phyloP scores from a whole-genome alignment of 2,888 invertebrate genomes.

The Folsomia candida region DNA sequence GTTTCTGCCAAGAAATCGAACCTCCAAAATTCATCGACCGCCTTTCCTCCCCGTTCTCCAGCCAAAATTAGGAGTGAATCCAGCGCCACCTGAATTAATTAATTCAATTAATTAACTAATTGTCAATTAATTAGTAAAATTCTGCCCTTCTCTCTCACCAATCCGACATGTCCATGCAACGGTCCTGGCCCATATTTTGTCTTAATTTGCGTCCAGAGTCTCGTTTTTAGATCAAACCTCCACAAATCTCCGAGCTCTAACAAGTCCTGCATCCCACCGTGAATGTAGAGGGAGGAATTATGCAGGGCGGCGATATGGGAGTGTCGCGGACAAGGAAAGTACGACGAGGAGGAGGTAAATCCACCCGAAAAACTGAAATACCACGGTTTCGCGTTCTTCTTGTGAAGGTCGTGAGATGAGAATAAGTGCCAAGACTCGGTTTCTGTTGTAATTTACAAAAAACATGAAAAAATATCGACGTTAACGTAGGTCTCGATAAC shows the following conservation, averaged over 20 bases:
- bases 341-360: conserved; percentile 49
- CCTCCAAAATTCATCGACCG: conserved; percentile 76
- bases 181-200: conserved; percentile 67
- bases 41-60: conserved; percentile 67
- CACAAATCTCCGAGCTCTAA: conserved; percentile 74
- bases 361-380: conserved; percentile 47
- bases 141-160: too few species aligned
- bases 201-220: conserved; percentile 65
- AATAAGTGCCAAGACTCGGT: conserved; percentile 75
- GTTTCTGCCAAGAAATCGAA: conserved; percentile 72
- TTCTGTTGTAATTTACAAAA: conserved; percentile 57
- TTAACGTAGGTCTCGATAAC: background rate
- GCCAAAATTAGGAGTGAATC: conserved; percentile 77
- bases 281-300: conserved; percentile 73
- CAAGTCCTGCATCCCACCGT: conserved; percentile 83
- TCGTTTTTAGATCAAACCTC: conserved; percentile 67
- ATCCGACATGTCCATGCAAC: conserved; percentile 73
- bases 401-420: conserved; percentile 19
- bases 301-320: conserved; percentile 80
- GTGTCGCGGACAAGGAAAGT: conserved; percentile 69
- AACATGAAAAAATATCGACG: background rate
- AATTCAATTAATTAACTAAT: too few species aligned
- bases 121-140: too few species aligned
- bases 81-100: too few species aligned
- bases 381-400: background rate